Percentiles rank a stretch among this genome's conserved stretches.
phyloP scores from a whole-genome alignment of 1,140 invertebrate species.

The Latrodectus geometricus region DNA sequence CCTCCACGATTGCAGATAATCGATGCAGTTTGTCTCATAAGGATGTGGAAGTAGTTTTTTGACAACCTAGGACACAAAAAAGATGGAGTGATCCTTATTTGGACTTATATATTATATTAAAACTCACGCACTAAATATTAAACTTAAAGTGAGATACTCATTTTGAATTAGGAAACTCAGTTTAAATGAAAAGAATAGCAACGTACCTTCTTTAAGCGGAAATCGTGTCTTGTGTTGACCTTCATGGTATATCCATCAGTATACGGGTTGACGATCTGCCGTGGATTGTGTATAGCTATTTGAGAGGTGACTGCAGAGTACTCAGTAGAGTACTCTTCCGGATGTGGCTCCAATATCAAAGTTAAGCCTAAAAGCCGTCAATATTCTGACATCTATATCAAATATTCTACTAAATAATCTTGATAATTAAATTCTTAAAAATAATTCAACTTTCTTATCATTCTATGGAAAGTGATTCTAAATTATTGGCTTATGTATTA shows the following conservation, averaged over 20 bases:
- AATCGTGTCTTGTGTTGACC: not conserved
- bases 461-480: too few relatives aligned
- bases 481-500: too few relatives aligned
- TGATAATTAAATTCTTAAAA: too few relatives aligned
- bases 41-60: slow-evolving; percentile 10
- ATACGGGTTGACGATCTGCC: slow-evolving; percentile 9
- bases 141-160: not conserved
- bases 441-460: too few relatives aligned
- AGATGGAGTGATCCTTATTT: not conserved
- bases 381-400: too few relatives aligned
- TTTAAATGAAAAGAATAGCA: not conserved
- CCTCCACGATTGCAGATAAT: slow-evolving; percentile 1
- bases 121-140: not conserved
- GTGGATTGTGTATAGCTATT: not conserved
- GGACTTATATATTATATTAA: not conserved
- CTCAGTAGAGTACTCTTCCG: not conserved
- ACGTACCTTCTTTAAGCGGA: slow-evolving; percentile 14
- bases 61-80: not conserved
- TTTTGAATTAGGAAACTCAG: not conserved
- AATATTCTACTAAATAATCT: too few relatives aligned
- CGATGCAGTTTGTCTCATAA: slow-evolving; percentile 15
- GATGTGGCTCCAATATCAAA: not conserved
- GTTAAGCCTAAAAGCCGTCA: not conserved
- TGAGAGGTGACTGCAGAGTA: not conserved
- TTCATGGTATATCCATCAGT: not conserved